These are phyloP conservation scores for Tringa solitaria DNA, from an alignment of 2,113 vertebrate species.

Conservation along the genomic window DNA sequence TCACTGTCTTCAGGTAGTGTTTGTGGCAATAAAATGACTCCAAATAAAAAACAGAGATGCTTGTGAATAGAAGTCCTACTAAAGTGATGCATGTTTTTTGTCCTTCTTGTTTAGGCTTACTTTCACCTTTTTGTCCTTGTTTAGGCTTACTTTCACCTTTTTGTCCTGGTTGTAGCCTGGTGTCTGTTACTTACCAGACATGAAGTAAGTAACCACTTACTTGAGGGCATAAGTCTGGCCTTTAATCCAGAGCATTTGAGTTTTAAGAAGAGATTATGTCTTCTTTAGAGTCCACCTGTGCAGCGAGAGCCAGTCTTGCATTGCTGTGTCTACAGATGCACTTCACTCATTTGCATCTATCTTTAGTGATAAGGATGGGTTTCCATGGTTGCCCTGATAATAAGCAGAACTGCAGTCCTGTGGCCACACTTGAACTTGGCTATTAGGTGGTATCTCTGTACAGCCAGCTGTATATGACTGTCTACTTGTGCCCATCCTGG, in stretches of 20 bases:
- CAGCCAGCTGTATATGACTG: background rate
- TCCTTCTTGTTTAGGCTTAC: background rate
- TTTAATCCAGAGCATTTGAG: background rate
- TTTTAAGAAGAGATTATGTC: background rate
- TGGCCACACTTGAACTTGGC: background rate
- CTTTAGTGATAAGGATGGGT: background rate
- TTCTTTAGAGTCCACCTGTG: background rate
- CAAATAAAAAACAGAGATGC: background rate
- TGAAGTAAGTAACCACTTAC: background rate
- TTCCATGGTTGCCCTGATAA: background rate
- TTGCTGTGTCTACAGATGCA: background rate
- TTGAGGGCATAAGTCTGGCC: background rate
- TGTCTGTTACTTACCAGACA: no score
- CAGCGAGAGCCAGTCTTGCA: background rate
- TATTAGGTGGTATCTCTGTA: background rate
- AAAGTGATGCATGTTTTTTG: background rate
- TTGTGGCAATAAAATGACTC: background rate
- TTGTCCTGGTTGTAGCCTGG: background rate
- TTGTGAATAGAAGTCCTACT: background rate
- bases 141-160: background rate
- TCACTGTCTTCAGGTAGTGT: background rate
- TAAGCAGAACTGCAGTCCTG: background rate
- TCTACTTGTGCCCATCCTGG: rapidly evolving
- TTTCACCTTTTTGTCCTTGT: background rate
- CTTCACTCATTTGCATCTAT: background rate